Conservation (phyloP, 2,113 vertebrate genomes). For the Nesoenas mayeri region DNA sequence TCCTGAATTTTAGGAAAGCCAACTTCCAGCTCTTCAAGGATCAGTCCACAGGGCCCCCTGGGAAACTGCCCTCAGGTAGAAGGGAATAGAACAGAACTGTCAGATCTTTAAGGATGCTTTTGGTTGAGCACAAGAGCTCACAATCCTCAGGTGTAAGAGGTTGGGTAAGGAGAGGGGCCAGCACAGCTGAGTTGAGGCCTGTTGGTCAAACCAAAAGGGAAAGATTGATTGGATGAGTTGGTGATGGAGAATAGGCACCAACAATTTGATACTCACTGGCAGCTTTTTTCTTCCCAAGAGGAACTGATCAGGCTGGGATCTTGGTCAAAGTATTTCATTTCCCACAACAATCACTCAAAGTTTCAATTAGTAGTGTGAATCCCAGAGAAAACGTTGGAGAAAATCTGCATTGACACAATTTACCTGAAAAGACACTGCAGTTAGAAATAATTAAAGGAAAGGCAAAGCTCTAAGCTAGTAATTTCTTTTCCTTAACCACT, state of each 20-base stretch:
- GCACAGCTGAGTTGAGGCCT: too few species aligned
- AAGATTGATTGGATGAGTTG: rapidly evolving
- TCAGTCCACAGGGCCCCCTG: too few species aligned
- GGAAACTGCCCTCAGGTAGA: too few species aligned
- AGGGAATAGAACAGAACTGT: too few species aligned
- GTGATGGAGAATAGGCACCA: not conserved
- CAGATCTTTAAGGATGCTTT: too few species aligned
- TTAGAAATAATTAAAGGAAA: not conserved
- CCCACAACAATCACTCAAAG: not conserved
- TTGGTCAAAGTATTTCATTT: not conserved
- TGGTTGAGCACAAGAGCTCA: too few species aligned
- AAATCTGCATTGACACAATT: not conserved
- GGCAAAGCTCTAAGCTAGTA: not conserved
- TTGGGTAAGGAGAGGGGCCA: too few species aligned
- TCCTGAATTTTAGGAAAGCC: too few species aligned
- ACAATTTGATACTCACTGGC: not conserved
- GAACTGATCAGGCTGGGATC: not conserved
- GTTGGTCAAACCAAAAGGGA: too few species aligned
- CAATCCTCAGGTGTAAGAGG: too few species aligned
- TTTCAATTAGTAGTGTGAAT: not conserved
- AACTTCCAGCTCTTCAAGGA: too few species aligned
- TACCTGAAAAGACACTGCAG: not conserved
- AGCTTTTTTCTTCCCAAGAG: not conserved
- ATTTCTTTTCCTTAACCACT: not conserved
- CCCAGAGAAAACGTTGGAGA: not conserved